These are phyloP conservation scores for Acleris sparsana DNA, from an alignment of 2,888 invertebrate species.

Conservation along the genomic window DNA sequence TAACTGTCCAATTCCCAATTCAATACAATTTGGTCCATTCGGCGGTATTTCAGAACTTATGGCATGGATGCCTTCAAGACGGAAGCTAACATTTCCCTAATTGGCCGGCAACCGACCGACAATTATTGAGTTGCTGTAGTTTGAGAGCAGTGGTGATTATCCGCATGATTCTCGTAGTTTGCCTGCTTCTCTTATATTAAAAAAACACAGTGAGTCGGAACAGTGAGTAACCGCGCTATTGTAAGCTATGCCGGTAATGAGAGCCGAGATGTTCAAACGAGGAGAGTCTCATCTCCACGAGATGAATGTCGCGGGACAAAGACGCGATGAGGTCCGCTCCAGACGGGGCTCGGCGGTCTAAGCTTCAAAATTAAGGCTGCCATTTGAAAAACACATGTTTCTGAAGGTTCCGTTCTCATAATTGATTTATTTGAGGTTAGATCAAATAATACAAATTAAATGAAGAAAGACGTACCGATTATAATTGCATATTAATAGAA, in stretches of 20 bases:
- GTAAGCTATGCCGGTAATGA: slow-evolving; percentile 21
- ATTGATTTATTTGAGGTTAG: not conserved
- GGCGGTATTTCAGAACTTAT: too few species aligned
- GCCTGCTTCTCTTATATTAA: too few species aligned
- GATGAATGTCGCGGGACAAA: slow-evolving; percentile 34
- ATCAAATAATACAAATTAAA: not conserved
- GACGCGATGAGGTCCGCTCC: slow-evolving; percentile 8
- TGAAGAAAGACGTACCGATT: too few species aligned
- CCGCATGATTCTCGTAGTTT: too few species aligned
- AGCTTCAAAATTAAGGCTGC: not conserved
- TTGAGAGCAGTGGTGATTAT: too few species aligned
- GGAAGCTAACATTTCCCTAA: too few species aligned
- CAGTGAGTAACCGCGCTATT: not conserved
- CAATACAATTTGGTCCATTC: too few species aligned
- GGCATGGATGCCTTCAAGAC: too few species aligned
- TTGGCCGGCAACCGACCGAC: too few species aligned
- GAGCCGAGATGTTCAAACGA: slow-evolving; percentile 22
- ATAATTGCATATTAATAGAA: too few species aligned
- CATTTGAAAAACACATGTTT: not conserved
- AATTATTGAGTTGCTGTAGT: too few species aligned
- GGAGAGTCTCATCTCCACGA: slow-evolving; percentile 31
- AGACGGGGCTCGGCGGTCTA: not conserved
- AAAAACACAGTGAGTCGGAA: not conserved
- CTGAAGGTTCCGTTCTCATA: not conserved
- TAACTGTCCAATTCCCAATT: too few species aligned